These are phyloP conservation scores for Grantiella picta DNA, from an alignment of 2,113 vertebrate species.

Conservation along the genomic window DNA sequence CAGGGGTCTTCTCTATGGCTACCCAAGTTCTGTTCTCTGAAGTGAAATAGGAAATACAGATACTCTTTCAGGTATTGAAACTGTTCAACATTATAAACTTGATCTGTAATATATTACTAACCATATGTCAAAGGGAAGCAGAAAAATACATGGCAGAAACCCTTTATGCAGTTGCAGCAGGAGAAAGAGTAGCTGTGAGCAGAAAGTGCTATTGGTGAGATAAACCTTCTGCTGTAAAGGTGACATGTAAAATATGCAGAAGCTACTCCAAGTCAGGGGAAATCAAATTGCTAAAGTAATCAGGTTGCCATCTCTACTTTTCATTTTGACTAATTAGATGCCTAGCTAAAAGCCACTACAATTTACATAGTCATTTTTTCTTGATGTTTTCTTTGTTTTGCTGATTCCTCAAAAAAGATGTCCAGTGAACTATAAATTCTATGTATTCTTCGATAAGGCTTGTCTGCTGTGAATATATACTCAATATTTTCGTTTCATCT, in stretches of 20 bases:
- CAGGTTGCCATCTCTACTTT: not conserved
- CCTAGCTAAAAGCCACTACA: not conserved
- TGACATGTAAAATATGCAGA: not conserved
- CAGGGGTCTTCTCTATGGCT: not conserved
- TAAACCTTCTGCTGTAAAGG: not conserved
- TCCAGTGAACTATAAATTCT: not conserved
- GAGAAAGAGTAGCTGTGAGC: not conserved
- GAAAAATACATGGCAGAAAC: not conserved
- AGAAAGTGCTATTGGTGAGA: not conserved
- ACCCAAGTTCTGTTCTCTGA: not conserved
- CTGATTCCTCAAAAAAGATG: not conserved
- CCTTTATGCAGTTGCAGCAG: not conserved
- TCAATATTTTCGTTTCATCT: not conserved
- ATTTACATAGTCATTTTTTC: not conserved
- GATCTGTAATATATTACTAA: not conserved
- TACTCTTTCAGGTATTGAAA: not conserved
- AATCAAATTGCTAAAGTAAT: constrained; percentile 30
- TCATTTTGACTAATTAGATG: constrained; percentile 57
- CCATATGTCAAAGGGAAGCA: not conserved
- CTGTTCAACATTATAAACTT: not conserved
- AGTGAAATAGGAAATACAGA: not conserved
- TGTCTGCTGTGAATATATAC: not conserved
- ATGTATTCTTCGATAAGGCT: not conserved
- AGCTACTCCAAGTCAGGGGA: not conserved
- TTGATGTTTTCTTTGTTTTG: not conserved